Conservation (phyloP, 2,113 vertebrate genomes). For the Physeter macrocephalus region DNA sequence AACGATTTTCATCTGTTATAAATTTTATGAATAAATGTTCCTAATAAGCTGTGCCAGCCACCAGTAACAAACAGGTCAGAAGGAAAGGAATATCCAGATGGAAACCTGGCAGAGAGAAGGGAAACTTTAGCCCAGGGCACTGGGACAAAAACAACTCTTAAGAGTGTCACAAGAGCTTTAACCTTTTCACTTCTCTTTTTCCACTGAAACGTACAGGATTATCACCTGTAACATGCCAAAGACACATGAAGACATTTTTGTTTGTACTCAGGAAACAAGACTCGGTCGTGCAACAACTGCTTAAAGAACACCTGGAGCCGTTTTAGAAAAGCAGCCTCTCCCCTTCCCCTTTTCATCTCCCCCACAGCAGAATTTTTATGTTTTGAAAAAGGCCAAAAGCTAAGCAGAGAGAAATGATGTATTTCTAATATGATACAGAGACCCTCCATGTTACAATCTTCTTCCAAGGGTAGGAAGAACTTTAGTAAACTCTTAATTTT, state of each 20-base stretch:
- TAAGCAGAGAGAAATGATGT: neutral
- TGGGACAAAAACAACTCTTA: slow-evolving; percentile 60
- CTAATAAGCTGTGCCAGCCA: slow-evolving; percentile 42
- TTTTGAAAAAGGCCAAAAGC: slow-evolving; percentile 12
- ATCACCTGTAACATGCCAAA: slow-evolving; percentile 56
- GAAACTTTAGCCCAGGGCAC: slow-evolving; percentile 65
- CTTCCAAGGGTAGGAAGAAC: neutral
- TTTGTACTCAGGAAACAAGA: neutral
- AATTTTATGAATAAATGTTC: slow-evolving; percentile 62
- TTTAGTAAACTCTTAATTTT: slow-evolving; percentile 39
- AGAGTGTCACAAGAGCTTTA: slow-evolving; percentile 68
- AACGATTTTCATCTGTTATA: slow-evolving; percentile 48
- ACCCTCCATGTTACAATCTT: neutral
- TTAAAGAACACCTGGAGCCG: neutral
- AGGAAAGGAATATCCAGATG: slow-evolving; percentile 59
- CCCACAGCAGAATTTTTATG: neutral
- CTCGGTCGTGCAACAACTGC: neutral
- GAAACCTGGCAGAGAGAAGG: slow-evolving; percentile 69
- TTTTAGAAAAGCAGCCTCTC: neutral
- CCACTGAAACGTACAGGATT: slow-evolving; percentile 66
- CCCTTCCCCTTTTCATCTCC: neutral
- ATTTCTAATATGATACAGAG: neutral
- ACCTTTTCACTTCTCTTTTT: slow-evolving; percentile 69
- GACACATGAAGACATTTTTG: slow-evolving; percentile 21
- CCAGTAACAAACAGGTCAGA: slow-evolving; percentile 63